Conservation (phyloP, 2,888 invertebrate genomes). For the Lysandra bellargus region DNA sequence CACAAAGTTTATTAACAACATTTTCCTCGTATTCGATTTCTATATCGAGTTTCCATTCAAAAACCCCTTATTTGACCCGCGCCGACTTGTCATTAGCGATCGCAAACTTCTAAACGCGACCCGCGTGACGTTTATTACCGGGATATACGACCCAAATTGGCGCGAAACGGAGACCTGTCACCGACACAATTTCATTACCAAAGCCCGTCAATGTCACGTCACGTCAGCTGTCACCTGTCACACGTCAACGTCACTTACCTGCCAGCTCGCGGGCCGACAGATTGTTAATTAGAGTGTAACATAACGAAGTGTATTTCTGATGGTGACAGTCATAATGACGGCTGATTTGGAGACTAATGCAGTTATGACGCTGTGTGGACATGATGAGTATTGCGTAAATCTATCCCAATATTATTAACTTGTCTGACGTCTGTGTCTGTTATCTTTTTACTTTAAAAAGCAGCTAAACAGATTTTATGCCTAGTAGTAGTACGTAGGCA, state of each 20-base stretch:
- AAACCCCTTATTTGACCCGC: slow-evolving; percentile 20
- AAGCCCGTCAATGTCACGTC: slow-evolving; percentile 53
- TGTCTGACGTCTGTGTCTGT: too few relatives aligned
- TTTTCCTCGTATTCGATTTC: slow-evolving; percentile 21
- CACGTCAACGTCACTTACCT: slow-evolving; percentile 59
- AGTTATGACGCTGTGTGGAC: not conserved
- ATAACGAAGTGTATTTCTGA: slow-evolving; percentile 45
- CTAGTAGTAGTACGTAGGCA: too few relatives aligned
- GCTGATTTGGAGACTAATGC: slow-evolving; percentile 24
- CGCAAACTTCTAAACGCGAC: slow-evolving; percentile 4
- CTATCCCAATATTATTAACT: too few relatives aligned
- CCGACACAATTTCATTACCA: slow-evolving; percentile 77
- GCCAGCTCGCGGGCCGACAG: slow-evolving; percentile 62
- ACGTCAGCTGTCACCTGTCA: slow-evolving; percentile 45
- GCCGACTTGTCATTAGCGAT: slow-evolving; percentile 18
- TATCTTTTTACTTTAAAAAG: too few relatives aligned
- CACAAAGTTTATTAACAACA: slow-evolving; percentile 3
- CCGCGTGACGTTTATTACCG: not conserved
- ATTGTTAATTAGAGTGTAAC: slow-evolving; percentile 74
- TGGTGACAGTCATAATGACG: slow-evolving; percentile 36
- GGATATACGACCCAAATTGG: slow-evolving; percentile 25
- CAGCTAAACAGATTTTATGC: too few relatives aligned
- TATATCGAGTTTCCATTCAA: slow-evolving; percentile 26
- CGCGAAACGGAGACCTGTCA: slow-evolving; percentile 22
- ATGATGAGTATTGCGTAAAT: not conserved